phyloP scores from a whole-genome alignment of 2,113 vertebrate species.

The Platysteira castanea region DNA sequence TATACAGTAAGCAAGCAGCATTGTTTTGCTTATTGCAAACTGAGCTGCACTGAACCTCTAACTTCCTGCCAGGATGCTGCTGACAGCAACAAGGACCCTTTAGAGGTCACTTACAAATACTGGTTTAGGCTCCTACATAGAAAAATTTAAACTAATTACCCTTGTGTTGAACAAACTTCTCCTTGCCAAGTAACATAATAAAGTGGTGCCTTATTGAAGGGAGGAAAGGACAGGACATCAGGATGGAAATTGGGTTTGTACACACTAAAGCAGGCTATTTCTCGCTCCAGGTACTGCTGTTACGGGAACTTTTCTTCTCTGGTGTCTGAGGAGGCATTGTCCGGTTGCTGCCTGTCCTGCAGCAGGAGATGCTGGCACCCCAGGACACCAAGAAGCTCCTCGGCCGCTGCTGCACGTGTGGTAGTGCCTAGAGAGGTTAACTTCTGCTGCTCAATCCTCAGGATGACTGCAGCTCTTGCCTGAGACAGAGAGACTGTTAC shows the following conservation, averaged over 20 bases:
- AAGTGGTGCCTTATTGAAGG: background rate
- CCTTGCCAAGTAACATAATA: background rate
- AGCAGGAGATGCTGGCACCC: background rate
- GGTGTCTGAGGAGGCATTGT: rapidly evolving
- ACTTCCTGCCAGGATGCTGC: background rate
- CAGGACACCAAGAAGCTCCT: background rate
- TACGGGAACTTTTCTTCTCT: background rate
- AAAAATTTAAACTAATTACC: background rate
- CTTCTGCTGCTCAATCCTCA: background rate
- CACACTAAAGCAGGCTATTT: background rate
- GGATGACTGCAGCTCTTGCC: background rate
- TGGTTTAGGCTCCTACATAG: background rate
- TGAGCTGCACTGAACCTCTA: background rate
- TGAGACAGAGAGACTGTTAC: background rate
- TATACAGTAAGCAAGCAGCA: background rate
- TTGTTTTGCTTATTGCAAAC: background rate
- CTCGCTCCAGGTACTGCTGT: background rate
- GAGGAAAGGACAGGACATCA: background rate
- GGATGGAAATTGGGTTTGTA: background rate
- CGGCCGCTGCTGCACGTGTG: rapidly evolving
- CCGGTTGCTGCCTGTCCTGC: background rate
- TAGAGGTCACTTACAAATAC: background rate
- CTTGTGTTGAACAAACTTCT: background rate
- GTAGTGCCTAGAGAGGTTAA: background rate
- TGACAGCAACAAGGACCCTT: background rate